Conservation (phyloP, 2,797 vertebrate genomes). For the Ceyx erithaca region DNA sequence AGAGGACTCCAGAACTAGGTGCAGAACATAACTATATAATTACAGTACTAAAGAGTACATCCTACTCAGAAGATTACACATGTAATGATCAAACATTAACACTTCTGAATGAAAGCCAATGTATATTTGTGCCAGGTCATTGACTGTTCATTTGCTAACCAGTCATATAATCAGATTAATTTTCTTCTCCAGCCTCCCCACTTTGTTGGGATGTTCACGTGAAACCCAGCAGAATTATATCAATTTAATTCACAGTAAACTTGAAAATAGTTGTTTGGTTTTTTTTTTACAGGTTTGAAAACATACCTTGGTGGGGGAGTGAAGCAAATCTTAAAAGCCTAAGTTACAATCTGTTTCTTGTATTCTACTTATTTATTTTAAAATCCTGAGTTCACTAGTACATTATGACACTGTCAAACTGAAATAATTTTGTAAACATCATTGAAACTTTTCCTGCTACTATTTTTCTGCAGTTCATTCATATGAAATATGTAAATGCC, state of each 20-base stretch:
- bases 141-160: not conserved
- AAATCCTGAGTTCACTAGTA: not conserved
- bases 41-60: not conserved
- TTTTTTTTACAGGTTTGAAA: not conserved
- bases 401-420: not conserved
- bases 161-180: not conserved
- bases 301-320: rapidly evolving
- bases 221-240: not conserved
- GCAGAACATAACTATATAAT: not conserved
- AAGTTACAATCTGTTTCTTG: not conserved
- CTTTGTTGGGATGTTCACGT: not conserved
- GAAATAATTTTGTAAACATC: not conserved
- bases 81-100: slow-evolving; percentile 7
- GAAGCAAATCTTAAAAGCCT: not conserved
- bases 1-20: not conserved
- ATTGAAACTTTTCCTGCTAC: not conserved
- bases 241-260: not conserved
- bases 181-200: not conserved
- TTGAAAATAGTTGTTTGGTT: not conserved
- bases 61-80: not conserved
- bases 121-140: not conserved
- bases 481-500: not conserved
- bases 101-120: slow-evolving; percentile 33
- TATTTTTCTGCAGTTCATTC: not conserved
- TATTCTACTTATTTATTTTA: not conserved